These are phyloP conservation scores for Prosapia bicincta DNA, from an alignment of 2,888 invertebrate species.

Conservation along the genomic window DNA sequence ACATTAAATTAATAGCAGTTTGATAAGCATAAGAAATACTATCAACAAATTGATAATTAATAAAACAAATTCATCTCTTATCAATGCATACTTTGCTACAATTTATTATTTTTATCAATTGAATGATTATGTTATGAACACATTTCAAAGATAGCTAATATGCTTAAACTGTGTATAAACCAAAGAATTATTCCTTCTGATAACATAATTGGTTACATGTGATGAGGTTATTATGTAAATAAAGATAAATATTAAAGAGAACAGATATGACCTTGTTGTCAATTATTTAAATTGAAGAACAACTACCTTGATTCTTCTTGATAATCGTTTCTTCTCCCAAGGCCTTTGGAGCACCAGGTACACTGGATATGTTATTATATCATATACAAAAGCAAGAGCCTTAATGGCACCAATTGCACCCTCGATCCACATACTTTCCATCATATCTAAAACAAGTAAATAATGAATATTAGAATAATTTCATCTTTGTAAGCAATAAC, in stretches of 20 bases:
- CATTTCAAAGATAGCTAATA: neutral
- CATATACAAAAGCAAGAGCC: slow-evolving; percentile 80
- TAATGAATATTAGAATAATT: too few relatives aligned
- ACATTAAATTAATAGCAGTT: too few relatives aligned
- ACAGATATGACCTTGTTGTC: neutral
- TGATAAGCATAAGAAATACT: too few relatives aligned
- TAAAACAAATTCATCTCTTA: too few relatives aligned
- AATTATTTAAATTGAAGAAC: neutral
- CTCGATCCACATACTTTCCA: slow-evolving; percentile 55
- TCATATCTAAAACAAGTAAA: slow-evolving; percentile 46
- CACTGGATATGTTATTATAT: slow-evolving; percentile 86
- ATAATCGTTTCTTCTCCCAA: slow-evolving; percentile 76
- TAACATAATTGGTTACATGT: neutral
- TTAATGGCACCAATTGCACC: slow-evolving; percentile 73
- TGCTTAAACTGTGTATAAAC: neutral
- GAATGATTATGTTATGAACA: neutral
- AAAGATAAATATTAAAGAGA: neutral
- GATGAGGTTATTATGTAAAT: neutral
- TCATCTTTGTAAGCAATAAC: too few relatives aligned
- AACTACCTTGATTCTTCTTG: slow-evolving; percentile 72
- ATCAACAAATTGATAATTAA: too few relatives aligned
- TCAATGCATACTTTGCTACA: neutral
- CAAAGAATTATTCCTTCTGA: neutral
- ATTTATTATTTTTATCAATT: neutral
- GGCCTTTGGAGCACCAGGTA: slow-evolving; percentile 84